phyloP scores from a whole-genome alignment of 1,140 invertebrate species.

The Drosophila gunungcola region DNA sequence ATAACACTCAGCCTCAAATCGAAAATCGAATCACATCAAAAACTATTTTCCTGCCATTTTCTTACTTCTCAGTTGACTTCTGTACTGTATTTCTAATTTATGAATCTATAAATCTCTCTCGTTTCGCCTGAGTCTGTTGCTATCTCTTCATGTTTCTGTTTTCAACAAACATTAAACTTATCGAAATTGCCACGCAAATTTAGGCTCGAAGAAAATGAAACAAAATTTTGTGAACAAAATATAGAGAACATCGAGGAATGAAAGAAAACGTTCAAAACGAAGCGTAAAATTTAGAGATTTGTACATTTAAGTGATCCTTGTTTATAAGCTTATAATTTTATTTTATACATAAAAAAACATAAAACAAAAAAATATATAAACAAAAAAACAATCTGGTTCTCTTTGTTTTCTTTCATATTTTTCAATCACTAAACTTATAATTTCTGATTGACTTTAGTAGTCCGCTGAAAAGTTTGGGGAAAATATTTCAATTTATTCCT shows the following conservation, averaged over 20 bases:
- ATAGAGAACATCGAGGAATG: constrained; percentile 73
- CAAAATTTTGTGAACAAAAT: constrained; percentile 54
- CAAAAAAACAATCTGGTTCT: constrained; percentile 43
- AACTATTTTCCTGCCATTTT: constrained; percentile 38
- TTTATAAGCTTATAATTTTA: constrained; percentile 85
- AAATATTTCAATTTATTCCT: too few species aligned
- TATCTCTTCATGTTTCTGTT: constrained; percentile 44
- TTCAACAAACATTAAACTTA: constrained; percentile 24
- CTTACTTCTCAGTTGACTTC: constrained; percentile 17
- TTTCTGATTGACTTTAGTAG: too few species aligned
- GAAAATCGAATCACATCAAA: constrained; percentile 45
- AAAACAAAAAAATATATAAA: constrained; percentile 72
- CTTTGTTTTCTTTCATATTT: neutral
- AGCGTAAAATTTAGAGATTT: constrained; percentile 82
- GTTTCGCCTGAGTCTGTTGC: constrained; percentile 34
- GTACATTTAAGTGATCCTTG: constrained; percentile 85
- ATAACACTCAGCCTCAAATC: constrained; percentile 58
- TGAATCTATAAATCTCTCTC: constrained; percentile 26
- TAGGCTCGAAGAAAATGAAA: constrained; percentile 40
- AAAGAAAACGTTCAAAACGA: constrained; percentile 66
- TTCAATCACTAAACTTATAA: too few species aligned
- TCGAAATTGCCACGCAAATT: constrained; percentile 34
- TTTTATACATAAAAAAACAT: constrained; percentile 82
- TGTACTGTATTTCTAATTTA: constrained; percentile 45
- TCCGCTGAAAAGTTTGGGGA: too few species aligned